A percentile compares a stretch with the other conserved stretches of the same genome.
These are phyloP conservation scores for Lucilia cuprina DNA, from an alignment of 1,140 invertebrate genomes.

Conservation along the genomic window DNA sequence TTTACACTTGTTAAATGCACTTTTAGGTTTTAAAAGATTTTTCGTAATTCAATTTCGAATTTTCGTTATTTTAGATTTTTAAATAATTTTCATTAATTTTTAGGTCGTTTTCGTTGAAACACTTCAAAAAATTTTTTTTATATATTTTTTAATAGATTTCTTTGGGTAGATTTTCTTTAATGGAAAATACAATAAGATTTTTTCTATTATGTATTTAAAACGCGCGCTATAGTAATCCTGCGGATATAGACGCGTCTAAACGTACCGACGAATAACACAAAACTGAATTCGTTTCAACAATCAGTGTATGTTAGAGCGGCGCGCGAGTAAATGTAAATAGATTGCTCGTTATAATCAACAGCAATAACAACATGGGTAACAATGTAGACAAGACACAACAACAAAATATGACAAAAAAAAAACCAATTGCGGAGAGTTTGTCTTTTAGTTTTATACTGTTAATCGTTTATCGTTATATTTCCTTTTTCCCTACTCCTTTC, in stretches of 20 bases:
- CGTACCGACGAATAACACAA: constrained; percentile 54
- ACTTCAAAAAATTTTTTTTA: neutral
- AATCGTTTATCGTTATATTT: neutral
- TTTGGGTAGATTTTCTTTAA: neutral
- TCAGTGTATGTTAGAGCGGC: constrained; percentile 27
- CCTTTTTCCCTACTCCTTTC: neutral
- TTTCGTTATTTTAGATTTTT: neutral
- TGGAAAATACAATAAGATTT: neutral
- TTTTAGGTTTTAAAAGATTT: neutral
- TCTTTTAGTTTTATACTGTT: constrained; percentile 7
- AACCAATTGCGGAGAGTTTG: neutral
- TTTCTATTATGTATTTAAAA: neutral
- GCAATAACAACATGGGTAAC: neutral
- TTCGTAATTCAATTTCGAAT: neutral
- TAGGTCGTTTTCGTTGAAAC: neutral
- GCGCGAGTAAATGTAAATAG: constrained; percentile 36
- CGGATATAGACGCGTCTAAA: constrained; percentile 49
- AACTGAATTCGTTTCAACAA: constrained; percentile 46
- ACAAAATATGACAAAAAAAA: neutral
- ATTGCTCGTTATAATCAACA: constrained; percentile 43
- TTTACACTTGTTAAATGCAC: too few relatives aligned
- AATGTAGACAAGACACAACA: neutral
- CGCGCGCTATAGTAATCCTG: constrained; percentile 41
- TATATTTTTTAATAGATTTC: neutral
- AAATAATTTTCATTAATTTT: neutral